Evolutionary conservation across 2,113 vertebrate genomes (phyloP).

Genomic region (pig (Sus scrofa)): T2T-Sscrofa CM000822.6:11283501-11284000

Average conservation of each 20-base stretch:
- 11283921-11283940: not conserved
- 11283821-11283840: not conserved
- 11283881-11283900: not conserved
- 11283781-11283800: not conserved
- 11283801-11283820: not conserved
- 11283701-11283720: constrained; percentile 16
- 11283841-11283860: not conserved
- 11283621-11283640: not conserved
- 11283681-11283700: not conserved
- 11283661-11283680: not conserved
- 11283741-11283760: not conserved
- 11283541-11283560: not conserved
- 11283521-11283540: not conserved
- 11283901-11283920: not conserved
- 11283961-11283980: not conserved
- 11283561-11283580: not conserved
- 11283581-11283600: not conserved
- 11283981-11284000: not conserved
- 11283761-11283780: not conserved
- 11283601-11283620: not conserved
- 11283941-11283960: not conserved
- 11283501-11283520: no score
- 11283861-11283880: not conserved
- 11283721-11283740: not conserved
- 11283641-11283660: not conserved